Percentiles rank a stretch among this genome's conserved stretches.
These are phyloP conservation scores for Desmophyllum pertusum DNA, from an alignment of 92 coral and sea anemone species.

Conservation along the genomic window DNA sequence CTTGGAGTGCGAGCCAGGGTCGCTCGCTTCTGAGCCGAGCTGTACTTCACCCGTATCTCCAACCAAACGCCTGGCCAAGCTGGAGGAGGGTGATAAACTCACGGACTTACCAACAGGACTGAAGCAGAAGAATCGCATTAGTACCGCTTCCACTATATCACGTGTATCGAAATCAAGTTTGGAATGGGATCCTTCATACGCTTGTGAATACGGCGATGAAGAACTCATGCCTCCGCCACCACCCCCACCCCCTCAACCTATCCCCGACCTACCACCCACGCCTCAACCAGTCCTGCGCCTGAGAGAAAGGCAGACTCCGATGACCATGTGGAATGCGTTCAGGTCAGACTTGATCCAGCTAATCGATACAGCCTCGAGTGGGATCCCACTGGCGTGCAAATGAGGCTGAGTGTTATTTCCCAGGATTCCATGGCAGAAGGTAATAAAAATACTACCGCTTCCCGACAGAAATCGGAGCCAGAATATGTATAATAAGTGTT, in stretches of 20 bases:
- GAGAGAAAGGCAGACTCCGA: slow-evolving; percentile 53
- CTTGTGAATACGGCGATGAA: slow-evolving; percentile 79
- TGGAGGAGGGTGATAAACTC: slow-evolving; percentile 90
- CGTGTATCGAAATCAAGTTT: slow-evolving; percentile 79
- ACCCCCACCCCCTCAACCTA: slow-evolving; percentile 76
- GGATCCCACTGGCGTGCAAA: slow-evolving; percentile 99
- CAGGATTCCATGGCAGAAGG: slow-evolving; percentile 78
- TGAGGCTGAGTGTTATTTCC: slow-evolving; percentile 90
- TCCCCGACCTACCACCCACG: slow-evolving; percentile 50
- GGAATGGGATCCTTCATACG: slow-evolving; percentile 95
- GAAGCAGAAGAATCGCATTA: slow-evolving; percentile 78
- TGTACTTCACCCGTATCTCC: slow-evolving; percentile 73
- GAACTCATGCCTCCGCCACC: slow-evolving; percentile 95
- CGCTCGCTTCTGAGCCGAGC: slow-evolving; percentile 30
- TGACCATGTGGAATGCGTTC: slow-evolving; percentile 72
- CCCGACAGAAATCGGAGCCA: slow-evolving; percentile 21
- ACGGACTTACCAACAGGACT: slow-evolving; percentile 85
- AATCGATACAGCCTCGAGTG: slow-evolving; percentile 97
- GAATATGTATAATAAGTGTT: neutral
- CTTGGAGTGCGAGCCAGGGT: slow-evolving; percentile 41
- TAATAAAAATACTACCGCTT: neutral
- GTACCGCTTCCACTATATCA: slow-evolving; percentile 76
- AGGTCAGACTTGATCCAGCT: slow-evolving; percentile 72
- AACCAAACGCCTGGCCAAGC: slow-evolving; percentile 69
- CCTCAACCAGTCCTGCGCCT: slow-evolving; percentile 78